Percentiles rank a stretch among this genome's conserved stretches.
Evolutionary conservation across 2,888 invertebrate species (phyloP).

Genomic region (Hyalella azteca): DNA sequence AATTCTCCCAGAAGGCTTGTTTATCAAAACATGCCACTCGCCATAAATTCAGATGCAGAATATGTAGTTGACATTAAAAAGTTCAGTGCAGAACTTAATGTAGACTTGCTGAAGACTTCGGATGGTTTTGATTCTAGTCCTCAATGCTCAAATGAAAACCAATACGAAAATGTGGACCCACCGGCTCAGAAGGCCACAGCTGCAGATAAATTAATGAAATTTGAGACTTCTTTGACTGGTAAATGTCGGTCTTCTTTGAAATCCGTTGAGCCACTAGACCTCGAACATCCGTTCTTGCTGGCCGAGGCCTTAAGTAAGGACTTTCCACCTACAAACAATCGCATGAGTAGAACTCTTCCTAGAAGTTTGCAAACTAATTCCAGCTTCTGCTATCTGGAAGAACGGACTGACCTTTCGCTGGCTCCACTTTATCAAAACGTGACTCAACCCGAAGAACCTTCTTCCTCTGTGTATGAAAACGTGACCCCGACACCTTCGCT

Average conservation of each 20-base stretch:
- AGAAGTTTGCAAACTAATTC: not conserved
- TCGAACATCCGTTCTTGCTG: conserved; percentile 1
- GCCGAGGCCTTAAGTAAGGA: not conserved
- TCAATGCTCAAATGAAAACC: not conserved
- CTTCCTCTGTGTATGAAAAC: not conserved
- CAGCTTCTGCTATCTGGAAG: not conserved
- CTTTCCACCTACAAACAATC: not conserved
- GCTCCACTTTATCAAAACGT: not conserved
- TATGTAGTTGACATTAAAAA: not conserved
- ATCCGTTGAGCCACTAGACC: conserved; percentile 9
- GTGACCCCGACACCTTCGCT: not conserved
- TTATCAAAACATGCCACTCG: not conserved
- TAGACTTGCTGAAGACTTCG: not conserved
- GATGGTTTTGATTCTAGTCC: not conserved
- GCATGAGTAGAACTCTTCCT: not conserved
- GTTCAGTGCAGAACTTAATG: too few species aligned
- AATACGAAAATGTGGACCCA: conserved; percentile 4
- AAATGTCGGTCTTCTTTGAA: not conserved
- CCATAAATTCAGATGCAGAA: too few species aligned
- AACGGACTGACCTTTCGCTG: too few species aligned
- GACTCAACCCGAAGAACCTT: not conserved
- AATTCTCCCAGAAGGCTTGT: not conserved
- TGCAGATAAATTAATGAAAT: too few species aligned
- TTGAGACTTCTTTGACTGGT: not conserved
- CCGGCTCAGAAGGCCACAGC: not conserved